A percentile compares a stretch with the other conserved stretches of the same genome.
phyloP scores from a whole-genome alignment of 2,888 invertebrate species.

The Carcina quercana region DNA sequence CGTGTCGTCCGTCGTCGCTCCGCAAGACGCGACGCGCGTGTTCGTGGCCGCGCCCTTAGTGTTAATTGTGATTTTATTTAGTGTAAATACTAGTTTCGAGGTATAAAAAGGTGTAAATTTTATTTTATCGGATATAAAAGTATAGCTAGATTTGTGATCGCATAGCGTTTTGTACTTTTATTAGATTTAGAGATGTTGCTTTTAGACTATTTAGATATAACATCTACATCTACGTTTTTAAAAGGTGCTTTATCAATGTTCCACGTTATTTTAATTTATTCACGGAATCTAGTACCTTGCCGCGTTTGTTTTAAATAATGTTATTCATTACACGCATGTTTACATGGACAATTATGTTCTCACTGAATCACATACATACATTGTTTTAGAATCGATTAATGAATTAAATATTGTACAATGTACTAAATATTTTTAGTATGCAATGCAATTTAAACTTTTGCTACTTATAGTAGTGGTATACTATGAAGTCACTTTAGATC shows the following conservation, averaged over 20 bases:
- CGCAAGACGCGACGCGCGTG: neutral
- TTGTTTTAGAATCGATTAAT: too few species aligned
- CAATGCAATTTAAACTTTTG: too few species aligned
- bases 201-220: conserved; percentile 29
- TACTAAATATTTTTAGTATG: too few species aligned
- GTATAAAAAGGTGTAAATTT: conserved; percentile 66
- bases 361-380: too few species aligned
- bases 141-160: conserved; percentile 66
- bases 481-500: too few species aligned
- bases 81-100: conserved; percentile 61
- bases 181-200: conserved; percentile 33
- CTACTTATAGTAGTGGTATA: too few species aligned
- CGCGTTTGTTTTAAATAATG: conserved; percentile 15
- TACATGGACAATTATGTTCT: neutral
- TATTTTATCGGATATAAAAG: conserved; percentile 53
- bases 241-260: conserved; percentile 16
- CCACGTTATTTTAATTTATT: conserved; percentile 9
- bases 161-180: conserved; percentile 65
- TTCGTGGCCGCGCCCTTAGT: conserved; percentile 21
- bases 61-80: conserved; percentile 64
- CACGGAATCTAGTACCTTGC: conserved; percentile 22
- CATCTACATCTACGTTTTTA: conserved; percentile 8
- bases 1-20: too few species aligned
- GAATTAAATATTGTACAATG: too few species aligned
- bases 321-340: too few species aligned